Evolutionary conservation across 2,888 invertebrate species (phyloP).

Genomic region (Orchesellides sinensis): DNA sequence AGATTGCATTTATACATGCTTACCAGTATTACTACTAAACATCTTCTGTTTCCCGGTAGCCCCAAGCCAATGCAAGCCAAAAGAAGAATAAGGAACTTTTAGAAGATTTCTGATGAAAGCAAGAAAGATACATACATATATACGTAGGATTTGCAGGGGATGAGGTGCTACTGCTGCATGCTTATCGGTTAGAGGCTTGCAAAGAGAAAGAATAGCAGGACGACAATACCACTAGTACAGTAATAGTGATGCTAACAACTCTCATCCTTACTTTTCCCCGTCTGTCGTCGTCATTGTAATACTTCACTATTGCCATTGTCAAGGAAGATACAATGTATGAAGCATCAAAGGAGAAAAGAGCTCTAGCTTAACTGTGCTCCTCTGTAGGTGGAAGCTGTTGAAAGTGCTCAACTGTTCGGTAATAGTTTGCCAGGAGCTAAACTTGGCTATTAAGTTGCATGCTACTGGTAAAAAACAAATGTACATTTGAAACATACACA

Average conservation of each 20-base stretch:
- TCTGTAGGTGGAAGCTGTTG: constrained; percentile 13
- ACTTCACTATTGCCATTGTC: not conserved
- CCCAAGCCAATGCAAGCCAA: constrained; percentile 8
- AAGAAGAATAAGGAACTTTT: not conserved
- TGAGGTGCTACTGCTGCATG: not conserved
- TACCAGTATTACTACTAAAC: not conserved
- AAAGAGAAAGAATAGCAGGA: constrained; percentile 12
- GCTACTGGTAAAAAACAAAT: not conserved
- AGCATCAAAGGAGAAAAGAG: not conserved
- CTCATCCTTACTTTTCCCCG: constrained; percentile 19
- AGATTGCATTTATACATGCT: not conserved
- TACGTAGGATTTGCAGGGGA: not conserved
- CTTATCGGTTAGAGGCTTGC: not conserved
- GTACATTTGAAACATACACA: not conserved
- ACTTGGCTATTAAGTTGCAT: constrained; percentile 16
- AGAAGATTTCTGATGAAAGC: not conserved
- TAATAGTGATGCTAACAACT: constrained; percentile 25
- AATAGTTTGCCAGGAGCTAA: constrained; percentile 31
- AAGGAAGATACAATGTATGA: not conserved
- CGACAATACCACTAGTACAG: not conserved
- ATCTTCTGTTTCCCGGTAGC: not conserved
- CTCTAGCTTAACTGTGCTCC: constrained; percentile 8
- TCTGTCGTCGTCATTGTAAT: constrained; percentile 1
- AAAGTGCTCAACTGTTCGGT: constrained; percentile 30
- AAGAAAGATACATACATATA: not conserved